These are phyloP conservation scores for Flexamia atlantica DNA, from an alignment of 2,888 invertebrate species.

Conservation along the genomic window DNA sequence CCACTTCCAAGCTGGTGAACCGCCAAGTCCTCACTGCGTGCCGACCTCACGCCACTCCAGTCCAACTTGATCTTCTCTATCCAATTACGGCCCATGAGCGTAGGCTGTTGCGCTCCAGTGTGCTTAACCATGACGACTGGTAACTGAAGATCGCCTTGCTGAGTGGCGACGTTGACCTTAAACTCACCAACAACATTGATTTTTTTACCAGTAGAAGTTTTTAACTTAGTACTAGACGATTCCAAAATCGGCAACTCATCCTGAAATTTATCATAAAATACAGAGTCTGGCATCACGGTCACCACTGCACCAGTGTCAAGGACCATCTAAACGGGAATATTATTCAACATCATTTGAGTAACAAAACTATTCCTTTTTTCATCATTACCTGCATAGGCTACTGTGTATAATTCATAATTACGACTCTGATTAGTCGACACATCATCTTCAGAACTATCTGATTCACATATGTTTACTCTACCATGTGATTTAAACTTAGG, in stretches of 20 bases:
- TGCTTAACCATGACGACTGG: background rate
- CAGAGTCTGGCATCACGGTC: background rate
- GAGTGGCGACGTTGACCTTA: background rate
- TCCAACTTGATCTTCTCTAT: background rate
- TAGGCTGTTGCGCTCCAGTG: slow-evolving; percentile 1
- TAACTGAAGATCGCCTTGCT: background rate
- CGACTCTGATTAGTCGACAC: background rate
- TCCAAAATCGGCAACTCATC: background rate
- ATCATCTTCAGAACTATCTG: background rate
- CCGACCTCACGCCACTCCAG: background rate
- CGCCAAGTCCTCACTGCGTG: background rate
- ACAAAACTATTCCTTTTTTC: background rate
- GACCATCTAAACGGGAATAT: background rate
- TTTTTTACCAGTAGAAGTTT: slow-evolving; percentile 25
- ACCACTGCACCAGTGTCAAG: slow-evolving; percentile 29
- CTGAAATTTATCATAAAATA: background rate
- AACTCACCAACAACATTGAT: background rate
- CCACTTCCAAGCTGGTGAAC: slow-evolving; percentile 24
- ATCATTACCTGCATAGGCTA: slow-evolving; percentile 4
- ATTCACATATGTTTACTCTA: background rate
- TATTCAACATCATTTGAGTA: background rate
- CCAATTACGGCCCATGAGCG: slow-evolving; percentile 17
- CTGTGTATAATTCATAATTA: too few relatives aligned
- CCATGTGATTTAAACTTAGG: background rate
- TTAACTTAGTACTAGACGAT: background rate